phyloP scores from a whole-genome alignment of 2,888 invertebrate genomes.

The Drosophila mulleri region DNA sequence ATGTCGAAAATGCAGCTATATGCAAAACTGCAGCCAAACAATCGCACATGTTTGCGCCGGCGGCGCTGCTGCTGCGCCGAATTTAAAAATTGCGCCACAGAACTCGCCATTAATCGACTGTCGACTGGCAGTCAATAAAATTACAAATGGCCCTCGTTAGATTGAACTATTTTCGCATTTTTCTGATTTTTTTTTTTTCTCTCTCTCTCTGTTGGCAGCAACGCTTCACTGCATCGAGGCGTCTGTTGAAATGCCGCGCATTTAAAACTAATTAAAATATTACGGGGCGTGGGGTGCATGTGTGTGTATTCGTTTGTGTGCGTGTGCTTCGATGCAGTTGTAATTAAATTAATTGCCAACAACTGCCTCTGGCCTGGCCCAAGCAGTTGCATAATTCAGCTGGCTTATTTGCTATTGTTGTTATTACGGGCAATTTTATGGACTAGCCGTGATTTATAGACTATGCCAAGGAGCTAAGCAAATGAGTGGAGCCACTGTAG shows the following conservation, averaged over 20 bases:
- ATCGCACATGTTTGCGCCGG: constrained; percentile 55
- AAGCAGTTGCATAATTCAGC: constrained; percentile 51
- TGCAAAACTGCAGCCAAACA: constrained; percentile 38
- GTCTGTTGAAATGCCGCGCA: constrained; percentile 59
- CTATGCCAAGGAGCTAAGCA: background rate
- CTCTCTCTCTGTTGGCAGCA: constrained; percentile 15
- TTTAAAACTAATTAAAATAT: constrained; percentile 73
- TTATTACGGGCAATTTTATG: constrained; percentile 29
- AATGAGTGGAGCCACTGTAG: background rate
- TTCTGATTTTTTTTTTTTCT: constrained; percentile 21
- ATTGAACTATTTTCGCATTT: constrained; percentile 61
- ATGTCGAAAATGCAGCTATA: constrained; percentile 73
- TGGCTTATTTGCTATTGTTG: constrained; percentile 21
- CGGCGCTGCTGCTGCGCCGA: constrained; percentile 68
- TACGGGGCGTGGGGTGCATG: constrained; percentile 62
- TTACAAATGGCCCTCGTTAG: constrained; percentile 75
- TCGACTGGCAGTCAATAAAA: constrained; percentile 66
- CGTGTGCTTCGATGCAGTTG: constrained; percentile 60
- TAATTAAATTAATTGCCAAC: constrained; percentile 70
- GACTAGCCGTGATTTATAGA: constrained; percentile 3
- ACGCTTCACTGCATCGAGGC: constrained; percentile 49
- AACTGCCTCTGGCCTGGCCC: constrained; percentile 37
- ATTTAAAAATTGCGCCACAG: constrained; percentile 66
- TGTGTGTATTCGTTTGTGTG: constrained; percentile 35
- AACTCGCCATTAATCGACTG: constrained; percentile 52